Evolutionary conservation across 2,113 vertebrate species (phyloP).

Genomic region (Heterochromis multidens): DNA sequence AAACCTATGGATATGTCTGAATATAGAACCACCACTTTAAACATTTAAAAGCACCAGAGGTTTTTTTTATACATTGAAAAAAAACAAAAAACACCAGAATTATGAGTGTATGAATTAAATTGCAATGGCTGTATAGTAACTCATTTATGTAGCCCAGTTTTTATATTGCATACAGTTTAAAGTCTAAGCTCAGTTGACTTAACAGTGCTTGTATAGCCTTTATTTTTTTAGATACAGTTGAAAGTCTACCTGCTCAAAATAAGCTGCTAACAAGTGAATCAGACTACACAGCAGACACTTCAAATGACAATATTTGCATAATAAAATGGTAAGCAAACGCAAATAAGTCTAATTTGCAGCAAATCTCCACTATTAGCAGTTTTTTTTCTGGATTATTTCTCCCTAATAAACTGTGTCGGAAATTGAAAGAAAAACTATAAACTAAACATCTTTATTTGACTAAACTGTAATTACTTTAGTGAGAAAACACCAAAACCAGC

Average conservation of each 20-base stretch:
- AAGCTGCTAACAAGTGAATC: neutral
- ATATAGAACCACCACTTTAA: too few species aligned
- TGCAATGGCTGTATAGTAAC: neutral
- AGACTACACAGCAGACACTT: neutral
- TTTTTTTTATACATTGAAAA: neutral
- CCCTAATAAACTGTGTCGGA: rapidly evolving
- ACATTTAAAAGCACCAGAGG: neutral
- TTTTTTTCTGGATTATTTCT: neutral
- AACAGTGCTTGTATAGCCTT: neutral
- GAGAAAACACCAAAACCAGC: neutral
- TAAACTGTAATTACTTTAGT: neutral
- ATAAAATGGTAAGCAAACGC: neutral
- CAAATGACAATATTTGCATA: neutral
- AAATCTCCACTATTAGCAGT: neutral
- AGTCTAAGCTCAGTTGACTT: neutral
- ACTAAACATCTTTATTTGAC: neutral
- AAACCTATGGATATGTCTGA: neutral
- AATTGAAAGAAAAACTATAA: neutral
- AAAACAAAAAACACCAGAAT: neutral
- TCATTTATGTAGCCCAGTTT: neutral
- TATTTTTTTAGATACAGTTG: neutral
- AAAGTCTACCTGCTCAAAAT: neutral
- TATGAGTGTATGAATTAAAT: neutral
- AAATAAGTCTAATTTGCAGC: neutral
- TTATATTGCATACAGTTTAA: too few species aligned